These are phyloP conservation scores for Bombus ignitus DNA, from an alignment of 1,140 invertebrate genomes.

Conservation along the genomic window DNA sequence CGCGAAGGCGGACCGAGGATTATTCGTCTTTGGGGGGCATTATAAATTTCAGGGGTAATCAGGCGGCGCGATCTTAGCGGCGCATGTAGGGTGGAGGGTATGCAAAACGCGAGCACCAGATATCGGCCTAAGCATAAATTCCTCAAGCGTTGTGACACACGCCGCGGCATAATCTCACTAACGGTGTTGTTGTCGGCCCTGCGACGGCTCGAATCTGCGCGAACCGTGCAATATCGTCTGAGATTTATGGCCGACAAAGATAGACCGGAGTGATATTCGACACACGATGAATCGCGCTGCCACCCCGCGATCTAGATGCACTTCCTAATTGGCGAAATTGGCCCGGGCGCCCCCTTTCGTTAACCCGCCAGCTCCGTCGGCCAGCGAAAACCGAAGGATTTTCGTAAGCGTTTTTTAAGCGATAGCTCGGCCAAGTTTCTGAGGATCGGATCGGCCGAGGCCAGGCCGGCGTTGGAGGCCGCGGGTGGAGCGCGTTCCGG, in stretches of 20 bases:
- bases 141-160: conserved; percentile 70
- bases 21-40: conserved; percentile 45
- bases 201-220: conserved; percentile 65
- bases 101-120: conserved; percentile 66
- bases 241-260: conserved; percentile 66
- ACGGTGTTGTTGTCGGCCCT: conserved; percentile 41
- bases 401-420: not conserved
- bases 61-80: conserved; percentile 53
- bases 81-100: conserved; percentile 38
- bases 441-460: not conserved
- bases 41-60: conserved; percentile 63
- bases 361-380: not conserved
- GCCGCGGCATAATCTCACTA: conserved; percentile 68
- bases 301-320: conserved; percentile 14
- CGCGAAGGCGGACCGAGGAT: conserved; percentile 24
- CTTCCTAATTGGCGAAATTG: conserved; percentile 67
- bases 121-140: conserved; percentile 73
- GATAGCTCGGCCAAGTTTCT: not conserved
- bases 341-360: not conserved
- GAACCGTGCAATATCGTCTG: conserved; percentile 68
- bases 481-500: conserved; percentile 62
- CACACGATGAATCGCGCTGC: conserved; percentile 61
- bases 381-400: not conserved
- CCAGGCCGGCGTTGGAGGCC: not conserved
- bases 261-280: conserved; percentile 62